Base-by-base conservation (phyloP, 2,888 invertebrate genomes). In the Seira musarum region DNA sequence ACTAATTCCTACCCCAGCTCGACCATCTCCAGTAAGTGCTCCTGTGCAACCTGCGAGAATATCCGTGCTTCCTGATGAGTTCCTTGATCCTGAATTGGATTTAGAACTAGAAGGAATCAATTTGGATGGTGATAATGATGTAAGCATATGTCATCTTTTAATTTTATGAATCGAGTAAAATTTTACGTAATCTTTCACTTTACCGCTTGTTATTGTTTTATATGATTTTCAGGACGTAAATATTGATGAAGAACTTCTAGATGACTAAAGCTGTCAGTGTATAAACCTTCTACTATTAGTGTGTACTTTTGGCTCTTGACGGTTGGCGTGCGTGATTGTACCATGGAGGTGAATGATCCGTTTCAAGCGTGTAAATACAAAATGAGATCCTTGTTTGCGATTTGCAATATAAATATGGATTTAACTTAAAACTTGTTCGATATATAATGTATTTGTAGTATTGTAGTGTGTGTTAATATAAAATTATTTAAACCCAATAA, bases 61-160 rank as follows among this genome's bases (percentile, higher is more conserved):
- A 67, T 85, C 24, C 87, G 87, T 82, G 85, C 87, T 67, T 87
- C 87, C 72, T 87, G 85, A 87, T 64, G 89, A 91, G 86, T 88
- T 90, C 81, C 71, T 90, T 87, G 92, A 92, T 87, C 92, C 93
- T 82, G 96, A 96, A 87, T 89, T 96, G 57, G 96, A 96, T 88
- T 89, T 94, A 67, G 96, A 96, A 89, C 91, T 96, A 71, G 95
- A 96, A 85, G 94, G 93, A 85, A 92, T 95, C 85, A 93, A 93
- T 85, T 90, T 97, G 30, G 96, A 96, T 88, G 94, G 94, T 83
- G 95, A 95, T 88, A 92, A 93, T 74, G 92, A 92, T 88, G 94
- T 93, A 89, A 87, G 86, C 10, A 30, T 5, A 5, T 30, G 8
- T 30, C 2, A 5, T 30, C 30, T 5, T 30, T 8, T 30, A n/a